Conservation (phyloP, 1,140 invertebrate species). For the Heliconius hermathena region DNA sequence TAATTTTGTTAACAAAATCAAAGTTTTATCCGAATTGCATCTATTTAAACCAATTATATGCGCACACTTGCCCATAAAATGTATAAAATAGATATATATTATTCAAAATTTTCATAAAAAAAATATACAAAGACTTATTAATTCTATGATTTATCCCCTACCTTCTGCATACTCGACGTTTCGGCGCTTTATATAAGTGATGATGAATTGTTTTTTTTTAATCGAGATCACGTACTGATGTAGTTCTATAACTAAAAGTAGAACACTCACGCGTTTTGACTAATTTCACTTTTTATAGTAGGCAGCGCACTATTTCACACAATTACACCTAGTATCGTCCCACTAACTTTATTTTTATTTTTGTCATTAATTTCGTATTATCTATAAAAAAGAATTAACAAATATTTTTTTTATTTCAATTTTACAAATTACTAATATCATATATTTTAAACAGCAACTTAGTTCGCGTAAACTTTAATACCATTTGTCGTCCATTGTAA, state of each 20-base stretch:
- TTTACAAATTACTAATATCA: too few relatives aligned
- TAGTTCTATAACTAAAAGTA: slow-evolving; percentile 50
- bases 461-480: too few relatives aligned
- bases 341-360: background rate
- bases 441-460: background rate
- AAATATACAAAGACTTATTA: background rate
- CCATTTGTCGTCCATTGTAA: too few relatives aligned
- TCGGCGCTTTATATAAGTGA: slow-evolving; percentile 57
- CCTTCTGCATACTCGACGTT: slow-evolving; percentile 45
- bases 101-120: background rate
- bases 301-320: slow-evolving; percentile 41
- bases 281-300: slow-evolving; percentile 62
- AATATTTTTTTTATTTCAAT: background rate
- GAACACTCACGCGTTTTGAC: slow-evolving; percentile 65
- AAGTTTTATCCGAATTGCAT: too few relatives aligned
- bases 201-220: slow-evolving; percentile 59
- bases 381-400: background rate
- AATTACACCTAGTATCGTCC: slow-evolving; percentile 22
- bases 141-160: slow-evolving; percentile 24
- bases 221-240: slow-evolving; percentile 58
- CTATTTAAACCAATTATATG: too few relatives aligned
- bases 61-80: too few relatives aligned
- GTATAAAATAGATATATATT: too few relatives aligned
- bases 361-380: background rate
- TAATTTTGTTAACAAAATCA: too few relatives aligned